These are phyloP conservation scores for Sarcophaga carnaria DNA, from an alignment of 2,888 invertebrate species.

Conservation along the genomic window DNA sequence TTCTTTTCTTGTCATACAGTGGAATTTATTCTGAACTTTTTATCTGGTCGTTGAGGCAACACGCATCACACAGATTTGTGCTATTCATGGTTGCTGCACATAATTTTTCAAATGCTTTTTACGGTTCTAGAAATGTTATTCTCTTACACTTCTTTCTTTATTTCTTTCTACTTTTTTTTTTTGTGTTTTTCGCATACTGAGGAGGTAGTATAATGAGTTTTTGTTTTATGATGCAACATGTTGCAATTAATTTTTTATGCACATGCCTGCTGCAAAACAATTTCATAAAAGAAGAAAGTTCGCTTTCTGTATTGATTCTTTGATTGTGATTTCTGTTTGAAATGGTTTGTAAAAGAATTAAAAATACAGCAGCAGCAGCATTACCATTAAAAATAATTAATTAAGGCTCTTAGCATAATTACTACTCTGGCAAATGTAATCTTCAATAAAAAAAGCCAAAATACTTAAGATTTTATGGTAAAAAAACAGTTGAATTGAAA, in stretches of 20 bases:
- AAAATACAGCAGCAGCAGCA: too few relatives aligned
- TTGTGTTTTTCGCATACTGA: constrained; percentile 42
- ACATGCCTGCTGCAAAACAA: not conserved
- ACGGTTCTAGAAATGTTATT: not conserved
- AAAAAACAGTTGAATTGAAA: too few relatives aligned
- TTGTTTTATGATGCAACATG: constrained; percentile 37
- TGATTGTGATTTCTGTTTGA: too few relatives aligned
- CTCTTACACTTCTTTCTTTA: not conserved
- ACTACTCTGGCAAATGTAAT: too few relatives aligned
- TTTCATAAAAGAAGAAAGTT: too few relatives aligned
- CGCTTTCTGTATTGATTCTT: too few relatives aligned
- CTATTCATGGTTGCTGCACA: constrained; percentile 55
- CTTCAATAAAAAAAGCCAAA: too few relatives aligned
- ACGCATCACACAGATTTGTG: constrained; percentile 47
- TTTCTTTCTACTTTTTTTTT: too few relatives aligned
- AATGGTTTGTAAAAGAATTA: too few relatives aligned
- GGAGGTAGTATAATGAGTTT: constrained; percentile 37
- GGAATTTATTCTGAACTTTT: constrained; percentile 57
- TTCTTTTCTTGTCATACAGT: not conserved
- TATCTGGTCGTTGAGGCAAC: constrained; percentile 36
- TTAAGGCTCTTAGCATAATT: too few relatives aligned
- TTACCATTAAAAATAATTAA: too few relatives aligned
- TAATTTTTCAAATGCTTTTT: constrained; percentile 59
- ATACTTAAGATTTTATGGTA: too few relatives aligned
- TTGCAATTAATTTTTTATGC: constrained; percentile 45